A percentile compares a stretch with the other conserved stretches of the same genome.
Conservation (phyloP, 2,113 vertebrate genomes). For the Actinemys pallida region DNA sequence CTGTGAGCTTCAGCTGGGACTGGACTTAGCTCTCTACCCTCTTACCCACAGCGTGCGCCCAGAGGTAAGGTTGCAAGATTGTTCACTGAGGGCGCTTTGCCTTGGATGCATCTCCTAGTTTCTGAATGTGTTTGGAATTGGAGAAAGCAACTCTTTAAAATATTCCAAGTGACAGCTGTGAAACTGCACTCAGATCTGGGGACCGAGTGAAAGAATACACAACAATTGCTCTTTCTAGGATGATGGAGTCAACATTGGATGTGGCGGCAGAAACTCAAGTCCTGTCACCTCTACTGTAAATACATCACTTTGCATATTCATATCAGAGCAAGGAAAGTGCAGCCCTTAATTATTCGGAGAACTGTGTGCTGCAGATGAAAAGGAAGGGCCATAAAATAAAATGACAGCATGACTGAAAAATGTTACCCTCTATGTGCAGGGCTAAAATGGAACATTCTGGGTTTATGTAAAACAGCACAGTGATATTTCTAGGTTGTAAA, state of each 20-base stretch:
- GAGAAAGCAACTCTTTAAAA: neutral
- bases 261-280: neutral
- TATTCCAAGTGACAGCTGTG: slow-evolving; percentile 2
- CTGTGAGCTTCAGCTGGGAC: slow-evolving; percentile 4
- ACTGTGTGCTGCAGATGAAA: neutral
- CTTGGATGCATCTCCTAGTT: neutral
- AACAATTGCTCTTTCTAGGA: slow-evolving; percentile 28
- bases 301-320: accelerated
- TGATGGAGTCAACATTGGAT: neutral
- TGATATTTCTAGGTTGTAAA: neutral
- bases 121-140: slow-evolving; percentile 56
- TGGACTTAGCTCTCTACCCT: slow-evolving; percentile 7
- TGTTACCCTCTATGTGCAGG: neutral
- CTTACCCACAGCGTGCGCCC: slow-evolving; percentile 35
- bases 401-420: neutral
- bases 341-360: neutral
- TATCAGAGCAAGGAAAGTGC: neutral
- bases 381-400: neutral
- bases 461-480: neutral
- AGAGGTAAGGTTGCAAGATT: slow-evolving; percentile 25
- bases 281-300: neutral
- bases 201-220: neutral
- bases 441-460: neutral
- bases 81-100: slow-evolving; percentile 40
- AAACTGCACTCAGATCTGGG: neutral